These are phyloP conservation scores for Gandaritis pyraliata DNA, from an alignment of 2,888 invertebrate genomes.

Conservation along the genomic window DNA sequence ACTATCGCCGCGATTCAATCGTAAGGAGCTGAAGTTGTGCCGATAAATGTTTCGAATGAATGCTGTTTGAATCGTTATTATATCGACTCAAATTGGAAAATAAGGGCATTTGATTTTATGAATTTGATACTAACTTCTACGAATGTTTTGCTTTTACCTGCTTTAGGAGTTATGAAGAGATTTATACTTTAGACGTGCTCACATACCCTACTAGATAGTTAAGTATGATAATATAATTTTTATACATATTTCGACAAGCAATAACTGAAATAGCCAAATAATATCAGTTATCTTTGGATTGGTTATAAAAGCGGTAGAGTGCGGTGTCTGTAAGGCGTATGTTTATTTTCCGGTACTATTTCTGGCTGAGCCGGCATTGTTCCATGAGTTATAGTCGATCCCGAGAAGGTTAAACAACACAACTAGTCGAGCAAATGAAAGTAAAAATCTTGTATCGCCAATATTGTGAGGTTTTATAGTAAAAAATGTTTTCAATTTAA, in stretches of 20 bases:
- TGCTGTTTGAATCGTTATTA: conserved; percentile 54
- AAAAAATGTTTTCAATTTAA: conserved; percentile 3
- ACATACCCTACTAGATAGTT: too few species aligned
- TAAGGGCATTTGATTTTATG: conserved; percentile 12
- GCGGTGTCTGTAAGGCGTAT: conserved; percentile 57
- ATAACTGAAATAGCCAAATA: conserved; percentile 11
- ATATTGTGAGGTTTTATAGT: conserved; percentile 8
- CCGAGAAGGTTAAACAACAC: conserved; percentile 67
- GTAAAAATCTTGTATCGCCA: conserved; percentile 34
- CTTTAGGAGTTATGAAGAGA: background rate
- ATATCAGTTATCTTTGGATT: conserved; percentile 32
- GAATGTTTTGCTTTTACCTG: conserved; percentile 1
- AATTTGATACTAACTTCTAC: background rate
- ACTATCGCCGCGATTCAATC: conserved; percentile 59
- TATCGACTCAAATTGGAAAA: conserved; percentile 19
- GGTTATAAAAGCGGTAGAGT: conserved; percentile 49
- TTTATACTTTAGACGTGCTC: too few species aligned
- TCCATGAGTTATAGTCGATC: conserved; percentile 69
- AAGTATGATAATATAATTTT: too few species aligned
- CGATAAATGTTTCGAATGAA: conserved; percentile 41
- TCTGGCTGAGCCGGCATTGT: conserved; percentile 73
- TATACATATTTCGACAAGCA: too few species aligned
- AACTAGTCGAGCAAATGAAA: conserved; percentile 54
- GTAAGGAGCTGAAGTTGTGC: conserved; percentile 43
- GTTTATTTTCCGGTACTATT: conserved; percentile 77